Evolutionary conservation across 2,888 invertebrate species (phyloP), one percentile per base, ranked within the genome.

Genomic region (Stictocephala bisonia): DNA sequence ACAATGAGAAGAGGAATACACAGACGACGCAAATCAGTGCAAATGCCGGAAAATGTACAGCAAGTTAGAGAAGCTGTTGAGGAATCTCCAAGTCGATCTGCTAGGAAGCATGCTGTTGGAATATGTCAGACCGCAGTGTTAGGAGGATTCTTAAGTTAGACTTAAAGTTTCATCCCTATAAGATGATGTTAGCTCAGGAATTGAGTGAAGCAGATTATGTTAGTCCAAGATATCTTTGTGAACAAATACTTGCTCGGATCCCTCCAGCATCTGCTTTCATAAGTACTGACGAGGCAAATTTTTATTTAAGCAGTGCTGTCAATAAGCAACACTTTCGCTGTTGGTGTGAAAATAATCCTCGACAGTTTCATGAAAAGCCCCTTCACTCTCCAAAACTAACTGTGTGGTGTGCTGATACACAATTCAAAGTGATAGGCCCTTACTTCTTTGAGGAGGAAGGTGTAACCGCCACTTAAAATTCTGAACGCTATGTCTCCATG

Each of bases 381-480:
- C 35, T 35, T 11, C 35, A 35, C 13, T 35, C 35, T 11, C 35
- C 13, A 9, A 35, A 35, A 13, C 13, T 35, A 35, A 9, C 35
- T 35, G 35, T 35, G 35, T 35, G 35, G 35, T 35, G 35, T 35
- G 35, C 35, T 11, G 35, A 9, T 35, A 35, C 9, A 35, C 7
- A 9, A 7, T 35, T 35, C 35, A 13, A 13, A 35, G 50, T 48
- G 50, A 48, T 48, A 7, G 50, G 15, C 15, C 50, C 50, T 7
- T 48, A 48, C 50, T 48, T n/a, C n/a, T 15, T 48, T 48, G 11
- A 48, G 50, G 50, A 48, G 50, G 50, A 48, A 48, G 53, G 35
- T 9, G 35, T 35, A 35, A 35, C 35, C 35, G 35, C 11, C 35
- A 11, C 9, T 35, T 7, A 22, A 13, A 51, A 20, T 51, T 51